These are phyloP conservation scores for Anhinga anhinga DNA, from an alignment of 2,113 vertebrate species.

Conservation along the genomic window DNA sequence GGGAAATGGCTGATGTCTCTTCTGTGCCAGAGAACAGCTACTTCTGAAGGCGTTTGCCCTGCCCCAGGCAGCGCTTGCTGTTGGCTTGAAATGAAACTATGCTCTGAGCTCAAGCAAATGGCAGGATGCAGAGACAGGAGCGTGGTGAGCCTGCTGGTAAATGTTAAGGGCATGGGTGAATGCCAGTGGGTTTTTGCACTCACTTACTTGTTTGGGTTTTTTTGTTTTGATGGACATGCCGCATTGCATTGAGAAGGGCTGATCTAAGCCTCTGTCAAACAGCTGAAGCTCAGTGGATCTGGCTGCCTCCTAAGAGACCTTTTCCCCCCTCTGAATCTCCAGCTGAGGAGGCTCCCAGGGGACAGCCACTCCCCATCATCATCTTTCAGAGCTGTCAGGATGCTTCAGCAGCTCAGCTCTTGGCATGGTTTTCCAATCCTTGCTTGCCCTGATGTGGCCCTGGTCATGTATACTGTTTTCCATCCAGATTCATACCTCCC, in stretches of 20 bases:
- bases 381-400: conserved; percentile 7
- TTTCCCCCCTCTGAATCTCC: neutral
- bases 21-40: neutral
- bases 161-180: conserved; percentile 15
- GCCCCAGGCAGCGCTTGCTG: neutral
- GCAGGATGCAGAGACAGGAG: conserved; percentile 4
- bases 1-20: neutral
- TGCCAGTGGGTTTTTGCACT: neutral
- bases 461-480: neutral
- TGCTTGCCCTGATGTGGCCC: neutral
- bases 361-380: neutral
- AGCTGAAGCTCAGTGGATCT: conserved; percentile 4
- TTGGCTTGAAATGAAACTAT: neutral
- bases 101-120: conserved; percentile 12
- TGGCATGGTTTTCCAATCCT: neutral
- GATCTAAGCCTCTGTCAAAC: neutral
- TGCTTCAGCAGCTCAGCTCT: neutral
- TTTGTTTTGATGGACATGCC: neutral
- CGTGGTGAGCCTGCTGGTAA: neutral
- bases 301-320: neutral
- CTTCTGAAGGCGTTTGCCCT: neutral
- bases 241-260: neutral
- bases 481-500: neutral
- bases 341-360: neutral
- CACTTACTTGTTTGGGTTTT: neutral